phyloP scores from a whole-genome alignment of 92 coral and sea anemone species.

The Porites cylindrica region DNA sequence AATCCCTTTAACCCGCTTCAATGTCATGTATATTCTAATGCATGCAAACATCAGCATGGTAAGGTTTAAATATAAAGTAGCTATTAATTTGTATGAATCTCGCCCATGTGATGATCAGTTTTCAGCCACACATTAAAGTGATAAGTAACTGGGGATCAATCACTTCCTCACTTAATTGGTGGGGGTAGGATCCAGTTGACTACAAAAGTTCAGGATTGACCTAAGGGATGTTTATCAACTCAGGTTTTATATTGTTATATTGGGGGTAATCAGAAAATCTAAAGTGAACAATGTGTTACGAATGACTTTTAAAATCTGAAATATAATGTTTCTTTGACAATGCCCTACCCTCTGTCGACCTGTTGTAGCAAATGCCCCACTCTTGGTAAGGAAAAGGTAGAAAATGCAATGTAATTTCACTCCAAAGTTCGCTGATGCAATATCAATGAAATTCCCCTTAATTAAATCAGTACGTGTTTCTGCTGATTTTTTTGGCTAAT shows the following conservation, averaged over 20 bases:
- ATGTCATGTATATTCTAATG: not conserved
- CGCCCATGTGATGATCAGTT: not conserved
- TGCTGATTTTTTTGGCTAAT: too few relatives aligned
- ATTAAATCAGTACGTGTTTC: too few relatives aligned
- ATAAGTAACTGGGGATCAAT: not conserved
- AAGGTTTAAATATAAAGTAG: not conserved
- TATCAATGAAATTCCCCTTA: too few relatives aligned
- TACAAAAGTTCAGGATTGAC: not conserved
- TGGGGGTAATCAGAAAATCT: not conserved
- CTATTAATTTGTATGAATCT: not conserved
- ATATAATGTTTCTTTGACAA: not conserved
- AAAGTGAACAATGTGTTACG: not conserved
- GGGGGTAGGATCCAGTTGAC: not conserved
- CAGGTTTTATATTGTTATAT: too few relatives aligned
- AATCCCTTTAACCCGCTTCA: not conserved
- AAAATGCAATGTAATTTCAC: too few relatives aligned
- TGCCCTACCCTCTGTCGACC: not conserved
- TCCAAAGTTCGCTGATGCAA: too few relatives aligned
- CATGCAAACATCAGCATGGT: not conserved
- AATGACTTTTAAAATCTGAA: not conserved
- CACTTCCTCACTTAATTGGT: not conserved
- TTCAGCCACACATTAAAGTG: constrained; percentile 3
- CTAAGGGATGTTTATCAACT: not conserved
- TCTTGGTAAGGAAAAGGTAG: too few relatives aligned
- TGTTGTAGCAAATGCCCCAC: not conserved